A percentile compares a stretch with the other conserved stretches of the same genome.
Conservation (phyloP, 2,797 vertebrate genomes). For the Pelochelys cantorii region DNA sequence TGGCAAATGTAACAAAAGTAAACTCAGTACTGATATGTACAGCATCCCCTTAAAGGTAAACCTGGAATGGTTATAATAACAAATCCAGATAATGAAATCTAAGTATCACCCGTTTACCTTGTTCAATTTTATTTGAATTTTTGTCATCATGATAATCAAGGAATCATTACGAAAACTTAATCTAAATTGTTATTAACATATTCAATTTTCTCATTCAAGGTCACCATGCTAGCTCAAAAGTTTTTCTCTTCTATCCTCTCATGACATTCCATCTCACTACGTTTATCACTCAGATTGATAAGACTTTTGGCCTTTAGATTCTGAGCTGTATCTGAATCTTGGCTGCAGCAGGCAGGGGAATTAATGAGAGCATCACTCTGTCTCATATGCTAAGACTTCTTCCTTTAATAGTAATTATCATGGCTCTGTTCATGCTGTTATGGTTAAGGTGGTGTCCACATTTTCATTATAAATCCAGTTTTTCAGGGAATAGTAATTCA, state of each 20-base stretch:
- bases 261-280: constrained; percentile 22
- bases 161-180: constrained; percentile 64
- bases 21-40: not conserved
- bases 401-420: constrained; percentile 66
- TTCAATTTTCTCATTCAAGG: constrained; percentile 72
- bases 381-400: constrained; percentile 19
- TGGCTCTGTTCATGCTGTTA: constrained; percentile 26
- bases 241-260: constrained; percentile 38
- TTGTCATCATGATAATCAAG: constrained; percentile 63
- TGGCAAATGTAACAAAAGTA: constrained; percentile 21
- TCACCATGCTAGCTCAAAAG: constrained; percentile 29
- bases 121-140: constrained; percentile 50
- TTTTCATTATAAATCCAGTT: constrained; percentile 49
- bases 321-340: constrained; percentile 58
- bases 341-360: constrained; percentile 53
- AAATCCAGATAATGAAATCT: constrained; percentile 23
- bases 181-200: constrained; percentile 72
- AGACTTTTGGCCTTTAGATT: constrained; percentile 70
- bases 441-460: constrained; percentile 30
- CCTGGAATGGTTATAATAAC: constrained; percentile 5
- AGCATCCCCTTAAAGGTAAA: not conserved
- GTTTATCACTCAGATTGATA: constrained; percentile 56
- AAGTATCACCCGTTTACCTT: constrained; percentile 48
- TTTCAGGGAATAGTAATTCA: constrained; percentile 58
- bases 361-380: constrained; percentile 63